A percentile compares a stretch with the other conserved stretches of the same genome.
These are phyloP conservation scores for Chaetogeoica ovagalla DNA, from an alignment of 2,888 invertebrate species.

Conservation along the genomic window DNA sequence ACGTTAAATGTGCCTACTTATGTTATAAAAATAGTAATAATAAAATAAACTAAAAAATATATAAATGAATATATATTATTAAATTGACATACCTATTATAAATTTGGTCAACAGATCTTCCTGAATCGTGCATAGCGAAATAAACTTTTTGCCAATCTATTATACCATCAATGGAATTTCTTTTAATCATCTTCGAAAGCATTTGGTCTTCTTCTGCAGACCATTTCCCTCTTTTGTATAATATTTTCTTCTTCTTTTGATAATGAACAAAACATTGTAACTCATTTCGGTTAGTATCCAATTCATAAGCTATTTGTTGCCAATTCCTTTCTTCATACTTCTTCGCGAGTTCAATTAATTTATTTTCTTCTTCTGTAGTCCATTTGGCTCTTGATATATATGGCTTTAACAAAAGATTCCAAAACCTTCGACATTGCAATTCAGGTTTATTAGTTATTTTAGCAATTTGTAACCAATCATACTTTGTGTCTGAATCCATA, in stretches of 20 bases:
- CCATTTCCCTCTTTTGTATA: slow-evolving; percentile 41
- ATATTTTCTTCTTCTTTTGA: slow-evolving; percentile 24
- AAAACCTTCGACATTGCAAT: slow-evolving; percentile 43
- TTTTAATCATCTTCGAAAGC: slow-evolving; percentile 23
- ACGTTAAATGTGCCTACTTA: too few species aligned
- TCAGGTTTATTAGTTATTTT: slow-evolving; percentile 35
- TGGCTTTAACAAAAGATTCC: slow-evolving; percentile 46
- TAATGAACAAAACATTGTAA: slow-evolving; percentile 49
- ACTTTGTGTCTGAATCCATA: slow-evolving; percentile 31
- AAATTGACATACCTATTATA: slow-evolving; percentile 36
- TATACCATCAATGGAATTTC: slow-evolving; percentile 12
- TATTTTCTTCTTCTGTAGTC: slow-evolving; percentile 23
- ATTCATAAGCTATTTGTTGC: slow-evolving; percentile 31
- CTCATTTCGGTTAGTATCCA: slow-evolving; percentile 47
- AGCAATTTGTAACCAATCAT: slow-evolving; percentile 49
- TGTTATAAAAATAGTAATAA: too few species aligned
- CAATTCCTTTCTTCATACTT: slow-evolving; percentile 42
- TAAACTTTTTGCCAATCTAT: slow-evolving; percentile 48
- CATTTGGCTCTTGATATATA: slow-evolving; percentile 38
- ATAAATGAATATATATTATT: background rate
- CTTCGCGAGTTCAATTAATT: slow-evolving; percentile 15
- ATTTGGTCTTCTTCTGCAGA: slow-evolving; percentile 39
- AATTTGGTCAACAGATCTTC: slow-evolving; percentile 38
- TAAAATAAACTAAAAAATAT: background rate
- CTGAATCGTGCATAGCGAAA: slow-evolving; percentile 22